Base-by-base conservation (phyloP, 2,888 invertebrate genomes). In the Oegoconia quadripuncta region DNA sequence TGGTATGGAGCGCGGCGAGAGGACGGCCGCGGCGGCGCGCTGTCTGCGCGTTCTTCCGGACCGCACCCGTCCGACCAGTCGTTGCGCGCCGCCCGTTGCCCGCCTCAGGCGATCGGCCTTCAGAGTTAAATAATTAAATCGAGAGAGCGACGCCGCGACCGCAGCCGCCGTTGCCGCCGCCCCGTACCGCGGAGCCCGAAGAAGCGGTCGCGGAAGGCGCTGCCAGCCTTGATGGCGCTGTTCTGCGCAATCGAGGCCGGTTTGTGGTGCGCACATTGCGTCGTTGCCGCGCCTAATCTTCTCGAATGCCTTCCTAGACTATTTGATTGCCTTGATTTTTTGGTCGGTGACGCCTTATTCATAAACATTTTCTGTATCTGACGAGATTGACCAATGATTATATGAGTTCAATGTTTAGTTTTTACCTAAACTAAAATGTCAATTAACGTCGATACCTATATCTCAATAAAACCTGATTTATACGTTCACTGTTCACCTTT, bases 21-120 rank as follows among this genome's bases (percentile, higher is more conserved):
- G 37, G 32, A 11, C 25, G 59, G n/a, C n/a, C n/a, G n/a, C 76
- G 86, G 84, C 86, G 86, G 83, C 86, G 83, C 84, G 87, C 86
- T 78, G 86, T 84, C 86, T 84, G 81, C 75, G 67, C 73, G 68
- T 66, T 76, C 79, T 78, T 81, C 82, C 82, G 83, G 79, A 73
- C 67, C 76, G 74, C 86, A 83, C 86, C 81, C 79, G 87, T 84
- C 77, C 60, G 76, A 86, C 86, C 81, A 84, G 86, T 86, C 84
- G 80, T 78, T 68, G 73, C 75, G 74, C 26, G 69, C 77, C 77
- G 79, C 74, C 76, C 79, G 76, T 73, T 67, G 76, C 75, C 74
- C 71, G 83, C 86, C 86, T 76, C 82, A 73, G 84, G 87, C 84
- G 67, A 81, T 87, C 75, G 87, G 84, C 87, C 86, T 87, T 87